phyloP scores from a whole-genome alignment of 2,888 invertebrate genomes.

The Pterobdella sp. region DNA sequence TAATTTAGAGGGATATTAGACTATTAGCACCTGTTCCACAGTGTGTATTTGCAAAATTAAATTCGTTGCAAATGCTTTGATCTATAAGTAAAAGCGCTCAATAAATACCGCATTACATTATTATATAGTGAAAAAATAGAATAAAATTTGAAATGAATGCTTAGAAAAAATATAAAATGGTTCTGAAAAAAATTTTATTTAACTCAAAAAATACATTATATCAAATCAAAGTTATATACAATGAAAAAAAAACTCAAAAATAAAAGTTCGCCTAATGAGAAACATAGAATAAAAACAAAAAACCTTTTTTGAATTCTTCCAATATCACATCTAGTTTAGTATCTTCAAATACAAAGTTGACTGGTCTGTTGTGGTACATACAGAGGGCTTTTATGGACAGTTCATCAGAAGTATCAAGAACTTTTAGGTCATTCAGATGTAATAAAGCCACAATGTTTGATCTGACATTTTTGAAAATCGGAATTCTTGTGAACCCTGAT shows the following conservation, averaged over 20 bases:
- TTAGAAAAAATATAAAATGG: too few species aligned
- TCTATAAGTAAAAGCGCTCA: too few species aligned
- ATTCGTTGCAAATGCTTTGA: too few species aligned
- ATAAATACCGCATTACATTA: too few species aligned
- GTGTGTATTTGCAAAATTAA: too few species aligned
- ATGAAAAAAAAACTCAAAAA: neutral
- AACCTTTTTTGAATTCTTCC: constrained; percentile 91
- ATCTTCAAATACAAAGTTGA: constrained; percentile 92
- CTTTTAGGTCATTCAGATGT: constrained; percentile 94
- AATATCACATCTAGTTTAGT: constrained; percentile 88
- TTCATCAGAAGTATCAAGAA: constrained; percentile 95
- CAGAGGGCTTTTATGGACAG: constrained; percentile 83
- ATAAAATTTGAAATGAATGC: too few species aligned
- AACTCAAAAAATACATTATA: too few species aligned
- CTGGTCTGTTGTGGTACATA: constrained; percentile 84
- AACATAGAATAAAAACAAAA: constrained; percentile 44
- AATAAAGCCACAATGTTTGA: constrained; percentile 84
- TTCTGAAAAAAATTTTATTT: too few species aligned
- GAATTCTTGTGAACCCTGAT: constrained; percentile 80
- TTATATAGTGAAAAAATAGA: too few species aligned
- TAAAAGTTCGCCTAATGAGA: neutral
- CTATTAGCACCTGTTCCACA: too few species aligned
- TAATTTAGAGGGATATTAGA: too few species aligned
- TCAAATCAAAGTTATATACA: too few species aligned
- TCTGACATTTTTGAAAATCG: constrained; percentile 72